phyloP scores from a whole-genome alignment of 2,888 invertebrate species.

The Stenchaetothrips biformis region DNA sequence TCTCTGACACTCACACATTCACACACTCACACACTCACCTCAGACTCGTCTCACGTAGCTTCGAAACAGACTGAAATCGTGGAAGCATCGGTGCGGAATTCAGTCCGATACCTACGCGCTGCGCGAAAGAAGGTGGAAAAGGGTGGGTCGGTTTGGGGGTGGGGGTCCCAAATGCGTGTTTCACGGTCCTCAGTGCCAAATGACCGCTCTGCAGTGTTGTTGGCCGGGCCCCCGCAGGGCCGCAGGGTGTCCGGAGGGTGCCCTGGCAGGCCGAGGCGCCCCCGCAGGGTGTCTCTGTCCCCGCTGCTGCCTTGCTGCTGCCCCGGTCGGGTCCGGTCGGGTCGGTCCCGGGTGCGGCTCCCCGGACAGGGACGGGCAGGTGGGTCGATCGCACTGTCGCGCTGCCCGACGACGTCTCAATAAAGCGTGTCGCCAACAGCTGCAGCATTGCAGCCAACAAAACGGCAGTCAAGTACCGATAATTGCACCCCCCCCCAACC shows the following conservation, averaged over 20 bases:
- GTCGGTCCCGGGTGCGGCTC: neutral
- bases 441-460: neutral
- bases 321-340: neutral
- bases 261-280: neutral
- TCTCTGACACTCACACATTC: neutral
- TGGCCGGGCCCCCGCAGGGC: neutral
- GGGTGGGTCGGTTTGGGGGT: neutral
- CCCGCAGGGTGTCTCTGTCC: neutral
- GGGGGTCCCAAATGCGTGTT: neutral
- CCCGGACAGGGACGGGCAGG: neutral
- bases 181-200: slow-evolving; percentile 15
- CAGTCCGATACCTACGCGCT: neutral
- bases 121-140: neutral
- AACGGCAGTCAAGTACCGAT: no score
- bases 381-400: neutral
- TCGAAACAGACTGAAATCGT: no score
- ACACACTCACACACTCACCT: neutral
- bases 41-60: neutral
- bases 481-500: neutral
- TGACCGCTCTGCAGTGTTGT: neutral
- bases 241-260: neutral
- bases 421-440: neutral
- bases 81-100: no score
- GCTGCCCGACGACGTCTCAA: neutral
- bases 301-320: neutral